phyloP scores from a whole-genome alignment of 2,888 invertebrate genomes.

The Eretmocerus hayati region DNA sequence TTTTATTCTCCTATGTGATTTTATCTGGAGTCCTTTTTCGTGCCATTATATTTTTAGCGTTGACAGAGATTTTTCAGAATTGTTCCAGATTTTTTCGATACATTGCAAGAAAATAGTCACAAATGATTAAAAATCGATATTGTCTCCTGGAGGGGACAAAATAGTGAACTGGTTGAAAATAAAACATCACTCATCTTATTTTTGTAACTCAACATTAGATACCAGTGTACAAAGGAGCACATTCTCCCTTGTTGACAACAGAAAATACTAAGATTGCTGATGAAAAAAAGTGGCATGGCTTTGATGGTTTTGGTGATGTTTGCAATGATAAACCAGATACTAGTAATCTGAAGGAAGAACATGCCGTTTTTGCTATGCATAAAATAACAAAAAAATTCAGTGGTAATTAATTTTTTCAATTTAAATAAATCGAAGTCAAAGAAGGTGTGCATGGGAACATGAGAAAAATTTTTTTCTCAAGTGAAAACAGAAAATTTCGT shows the following conservation, averaged over 20 bases:
- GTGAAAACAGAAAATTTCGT: constrained; percentile 14
- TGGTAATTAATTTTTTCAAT: too few species aligned
- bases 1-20: too few species aligned
- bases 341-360: constrained; percentile 49
- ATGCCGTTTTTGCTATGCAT: constrained; percentile 57
- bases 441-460: neutral
- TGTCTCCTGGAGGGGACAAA: too few species aligned
- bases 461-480: neutral
- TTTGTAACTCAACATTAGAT: constrained; percentile 50
- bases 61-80: too few species aligned
- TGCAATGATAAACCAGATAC: constrained; percentile 46
- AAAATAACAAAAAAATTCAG: constrained; percentile 53
- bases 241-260: constrained; percentile 42
- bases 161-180: neutral
- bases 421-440: too few species aligned
- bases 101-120: too few species aligned
- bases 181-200: neutral
- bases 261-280: constrained; percentile 37
- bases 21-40: too few species aligned
- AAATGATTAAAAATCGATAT: too few species aligned
- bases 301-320: constrained; percentile 66
- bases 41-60: too few species aligned
- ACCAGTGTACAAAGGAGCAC: constrained; percentile 63
- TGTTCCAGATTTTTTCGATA: too few species aligned
- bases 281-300: constrained; percentile 54